Base-by-base conservation (phyloP, 1,140 invertebrate species). In the Drosophila teissieri region DNA sequence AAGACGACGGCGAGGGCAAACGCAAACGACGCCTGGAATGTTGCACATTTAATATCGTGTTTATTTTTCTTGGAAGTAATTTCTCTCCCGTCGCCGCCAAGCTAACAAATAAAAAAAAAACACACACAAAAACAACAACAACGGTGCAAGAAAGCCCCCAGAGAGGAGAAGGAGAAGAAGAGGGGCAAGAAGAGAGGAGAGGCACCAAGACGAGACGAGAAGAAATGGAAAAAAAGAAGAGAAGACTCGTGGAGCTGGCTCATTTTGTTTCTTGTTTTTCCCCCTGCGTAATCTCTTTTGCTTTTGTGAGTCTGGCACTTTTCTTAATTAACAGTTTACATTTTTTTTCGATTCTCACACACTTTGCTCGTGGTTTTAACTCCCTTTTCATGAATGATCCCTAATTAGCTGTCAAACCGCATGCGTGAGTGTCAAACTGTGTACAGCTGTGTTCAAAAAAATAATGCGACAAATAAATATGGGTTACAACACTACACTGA, bases 21-120 rank as follows among this genome's bases (percentile, higher is more conserved):
- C 40, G 55, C 62, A 78, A 67, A 49, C 79, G 63, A 80, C 56
- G 67, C 58, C 73, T 74, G 83, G 83, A 86, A 86, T 86, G 82
- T 86, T 86, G 82, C 82, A 86, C 82, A 86, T 88, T 86, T 86
- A 86, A 86, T 86, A 86, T 86, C 82, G 83, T 86, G 74, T 88
- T 86, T 86, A 86, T 86, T 78, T 88, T 86, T 86, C 82, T 86
- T 86, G 82, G 83, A 86, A 86, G 83, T 82, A 86, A 86, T 86
- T 86, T 86, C 82, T 86, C 69, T 86, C 82, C 82, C 72, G 44
- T n/a, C 57, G 53, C 63, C 53, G 34, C 31, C 64, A 31, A 51
- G 53, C 14, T 72, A 46, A 55, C 48, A 46, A 74, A 55, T 53
- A 60, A 15, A 65, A 76, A 53, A 74, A 52, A 15, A 8, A 42